Base-by-base conservation (phyloP, 2,797 vertebrate species). In the Gobionotothen gibberifrons region DNA sequence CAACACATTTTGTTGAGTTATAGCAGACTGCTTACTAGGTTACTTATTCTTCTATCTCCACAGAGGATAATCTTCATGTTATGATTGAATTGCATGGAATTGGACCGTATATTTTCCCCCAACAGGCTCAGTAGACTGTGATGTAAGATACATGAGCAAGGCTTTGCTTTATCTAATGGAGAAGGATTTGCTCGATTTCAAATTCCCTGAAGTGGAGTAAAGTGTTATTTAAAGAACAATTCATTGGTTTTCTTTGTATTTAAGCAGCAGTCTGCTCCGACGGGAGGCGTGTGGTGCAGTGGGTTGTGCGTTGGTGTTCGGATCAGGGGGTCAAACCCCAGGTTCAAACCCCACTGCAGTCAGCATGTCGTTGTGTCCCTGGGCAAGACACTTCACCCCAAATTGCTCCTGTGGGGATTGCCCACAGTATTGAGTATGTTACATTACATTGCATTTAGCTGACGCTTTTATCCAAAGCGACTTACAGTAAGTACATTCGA, bases 131-230 rank as follows among this genome's bases (percentile, higher is more conserved):
- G 16, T 51, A 26, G 58, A 21, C 32, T 53, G 40, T n/a, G 48
- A 52, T 16, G 36, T 40, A 22, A 14, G 32, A 63, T 46, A 32
- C 40, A 17, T 9, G 32, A 53, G 12, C 16, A 17, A 47, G n/a
- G 39, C 48, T 8, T 65, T 22, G 4, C 17, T 47, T 65, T 9
- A 32, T 64, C 62, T 36, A 29, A 52, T 51, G n/a, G 13, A 68
- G 59, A 77, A 42, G 40, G 58, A 75, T 75, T 26, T 6, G 55
- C 19, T 70, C 16, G 0, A 21, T 52, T 48, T 26, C 14, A 54
- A 15, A 53, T 36, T 62, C 47, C 54, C 53, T 62, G 10, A 65
- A 66, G 46, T n/a, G 15, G 21, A 53, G 2, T 0, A 0, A 68
- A 26, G n/a, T 44, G 55, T 29, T 42, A 44, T 47, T 40, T 22